A percentile compares a stretch with the other conserved stretches of the same genome.
Evolutionary conservation across 2,888 invertebrate species (phyloP).

Genomic region (Coleophora deauratella): DNA sequence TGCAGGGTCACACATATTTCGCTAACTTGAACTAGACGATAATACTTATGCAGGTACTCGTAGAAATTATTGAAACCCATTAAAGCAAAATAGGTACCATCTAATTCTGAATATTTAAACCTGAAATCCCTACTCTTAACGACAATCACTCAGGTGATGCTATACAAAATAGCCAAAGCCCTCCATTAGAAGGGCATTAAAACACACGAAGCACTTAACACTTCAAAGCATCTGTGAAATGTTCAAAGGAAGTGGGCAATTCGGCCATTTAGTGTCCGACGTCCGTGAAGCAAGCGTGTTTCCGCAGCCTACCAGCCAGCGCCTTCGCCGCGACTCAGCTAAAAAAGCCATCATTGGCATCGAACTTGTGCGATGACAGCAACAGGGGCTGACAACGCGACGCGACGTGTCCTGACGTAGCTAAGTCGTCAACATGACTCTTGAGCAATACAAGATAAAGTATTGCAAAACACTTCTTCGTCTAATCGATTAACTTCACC

Average conservation of each 20-base stretch:
- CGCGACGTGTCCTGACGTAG: conserved; percentile 7
- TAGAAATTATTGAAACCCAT: too few species aligned
- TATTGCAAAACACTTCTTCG: not conserved
- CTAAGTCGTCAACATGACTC: not conserved
- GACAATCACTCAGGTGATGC: too few species aligned
- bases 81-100: too few species aligned
- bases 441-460: not conserved
- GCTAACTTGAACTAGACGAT: too few species aligned
- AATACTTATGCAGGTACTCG: too few species aligned
- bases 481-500: not conserved
- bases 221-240: conserved; percentile 31
- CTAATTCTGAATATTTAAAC: too few species aligned
- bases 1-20: too few species aligned
- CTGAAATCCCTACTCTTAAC: too few species aligned
- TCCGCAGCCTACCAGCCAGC: too few species aligned
- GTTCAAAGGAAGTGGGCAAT: conserved; percentile 48
- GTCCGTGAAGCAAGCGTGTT: conserved; percentile 60
- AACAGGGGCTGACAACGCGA: conserved; percentile 23
- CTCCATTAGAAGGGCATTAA: too few species aligned
- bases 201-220: too few species aligned
- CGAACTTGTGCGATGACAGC: conserved; percentile 46
- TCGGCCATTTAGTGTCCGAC: conserved; percentile 45
- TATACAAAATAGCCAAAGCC: too few species aligned
- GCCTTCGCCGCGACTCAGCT: conserved; percentile 48
- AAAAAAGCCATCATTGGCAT: conserved; percentile 56